phyloP scores from a whole-genome alignment of 2,113 vertebrate species.

The Alaudala cheleensis region DNA sequence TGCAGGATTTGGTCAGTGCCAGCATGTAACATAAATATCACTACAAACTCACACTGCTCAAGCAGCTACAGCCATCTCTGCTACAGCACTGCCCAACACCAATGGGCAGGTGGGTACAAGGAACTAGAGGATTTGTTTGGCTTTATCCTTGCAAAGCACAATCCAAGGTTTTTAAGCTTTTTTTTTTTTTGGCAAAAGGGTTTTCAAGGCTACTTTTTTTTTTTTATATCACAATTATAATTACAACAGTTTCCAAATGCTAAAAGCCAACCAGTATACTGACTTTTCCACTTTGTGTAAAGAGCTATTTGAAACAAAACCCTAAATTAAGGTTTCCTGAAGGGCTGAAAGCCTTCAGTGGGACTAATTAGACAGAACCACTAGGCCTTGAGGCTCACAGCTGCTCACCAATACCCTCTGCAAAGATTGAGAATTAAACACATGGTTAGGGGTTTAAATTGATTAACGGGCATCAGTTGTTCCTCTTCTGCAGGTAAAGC shows the following conservation, averaged over 20 bases:
- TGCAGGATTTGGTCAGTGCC: neutral
- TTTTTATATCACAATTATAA: neutral
- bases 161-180: neutral
- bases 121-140: neutral
- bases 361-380: conserved; percentile 63
- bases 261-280: neutral
- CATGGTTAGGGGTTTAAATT: conserved; percentile 48
- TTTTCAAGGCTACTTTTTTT: neutral
- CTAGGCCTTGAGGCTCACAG: conserved; percentile 61
- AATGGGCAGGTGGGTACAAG: neutral
- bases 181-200: neutral
- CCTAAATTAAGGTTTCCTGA: conserved; percentile 39
- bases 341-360: conserved; percentile 43
- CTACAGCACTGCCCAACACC: neutral
- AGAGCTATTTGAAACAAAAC: conserved; percentile 40
- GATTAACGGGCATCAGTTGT: conserved; percentile 55
- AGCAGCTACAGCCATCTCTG: neutral
- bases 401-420: conserved; percentile 39
- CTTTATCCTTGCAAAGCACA: neutral
- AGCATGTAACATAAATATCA: neutral
- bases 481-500: conserved; percentile 35
- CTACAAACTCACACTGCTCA: neutral
- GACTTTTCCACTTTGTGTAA: neutral
- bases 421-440: conserved; percentile 51
- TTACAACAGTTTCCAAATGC: neutral